Conservation (phyloP, 2,888 invertebrate species). For the Mythimna vitellina region DNA sequence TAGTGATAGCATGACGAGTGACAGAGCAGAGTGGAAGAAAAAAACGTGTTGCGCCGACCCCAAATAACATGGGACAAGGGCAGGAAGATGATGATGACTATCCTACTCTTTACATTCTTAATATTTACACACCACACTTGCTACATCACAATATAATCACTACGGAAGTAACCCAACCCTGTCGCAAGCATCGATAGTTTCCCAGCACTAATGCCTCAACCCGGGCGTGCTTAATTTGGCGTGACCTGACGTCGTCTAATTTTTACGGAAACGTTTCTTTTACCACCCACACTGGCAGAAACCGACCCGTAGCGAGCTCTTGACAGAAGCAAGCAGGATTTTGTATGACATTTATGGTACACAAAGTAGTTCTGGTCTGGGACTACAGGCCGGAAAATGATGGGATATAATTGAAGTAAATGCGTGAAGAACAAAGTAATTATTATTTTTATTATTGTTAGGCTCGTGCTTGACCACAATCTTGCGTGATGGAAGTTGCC, state of each 20-base stretch:
- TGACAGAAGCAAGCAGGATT: conserved; percentile 10
- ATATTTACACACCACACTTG: background rate
- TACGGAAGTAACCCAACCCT: background rate
- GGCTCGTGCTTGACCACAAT: no score
- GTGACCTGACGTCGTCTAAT: conserved; percentile 79
- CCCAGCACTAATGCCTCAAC: conserved; percentile 66
- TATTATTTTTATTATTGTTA: no score
- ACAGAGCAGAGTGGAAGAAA: no score
- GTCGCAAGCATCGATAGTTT: conserved; percentile 58
- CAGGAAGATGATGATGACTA: no score
- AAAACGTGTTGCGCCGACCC: no score
- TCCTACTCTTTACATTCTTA: background rate
- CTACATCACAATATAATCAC: background rate
- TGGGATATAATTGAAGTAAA: background rate
- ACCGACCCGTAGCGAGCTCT: conserved; percentile 34
- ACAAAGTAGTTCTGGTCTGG: background rate
- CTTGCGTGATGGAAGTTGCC: no score
- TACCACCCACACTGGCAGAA: conserved; percentile 64
- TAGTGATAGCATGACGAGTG: no score
- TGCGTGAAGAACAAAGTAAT: no score
- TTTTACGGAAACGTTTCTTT: conserved; percentile 82
- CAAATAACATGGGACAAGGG: no score
- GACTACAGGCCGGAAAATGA: background rate
- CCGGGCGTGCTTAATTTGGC: conserved; percentile 78
- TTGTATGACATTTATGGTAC: conserved; percentile 2